Percentiles rank a stretch among this genome's conserved stretches.
Conservation (phyloP, 2,888 invertebrate genomes). For the Agriopis leucophaearia region DNA sequence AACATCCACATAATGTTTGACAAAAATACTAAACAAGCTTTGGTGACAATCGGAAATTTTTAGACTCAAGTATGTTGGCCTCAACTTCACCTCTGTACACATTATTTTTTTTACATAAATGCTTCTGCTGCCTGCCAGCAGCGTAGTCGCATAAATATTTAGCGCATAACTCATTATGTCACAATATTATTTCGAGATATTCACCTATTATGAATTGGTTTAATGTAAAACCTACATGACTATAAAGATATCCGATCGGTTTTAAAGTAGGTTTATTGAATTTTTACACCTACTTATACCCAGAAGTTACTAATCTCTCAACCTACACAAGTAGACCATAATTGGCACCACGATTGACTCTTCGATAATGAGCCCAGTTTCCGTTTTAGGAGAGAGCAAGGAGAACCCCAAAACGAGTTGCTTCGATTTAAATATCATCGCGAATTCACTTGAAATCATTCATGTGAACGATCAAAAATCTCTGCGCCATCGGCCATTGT, state of each 20-base stretch:
- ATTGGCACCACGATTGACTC: conserved; percentile 63
- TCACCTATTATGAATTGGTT: too few species aligned
- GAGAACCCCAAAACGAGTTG: conserved; percentile 51
- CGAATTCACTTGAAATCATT: conserved; percentile 32
- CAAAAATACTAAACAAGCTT: too few species aligned
- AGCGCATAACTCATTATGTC: not conserved
- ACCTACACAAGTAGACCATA: conserved; percentile 70
- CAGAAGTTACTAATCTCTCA: conserved; percentile 57
- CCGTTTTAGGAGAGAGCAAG: conserved; percentile 63
- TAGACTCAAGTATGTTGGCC: too few species aligned
- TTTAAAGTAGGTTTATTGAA: conserved; percentile 24
- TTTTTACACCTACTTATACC: conserved; percentile 39
- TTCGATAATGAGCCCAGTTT: conserved; percentile 68
- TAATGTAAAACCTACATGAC: conserved; percentile 2
- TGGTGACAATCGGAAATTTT: too few species aligned
- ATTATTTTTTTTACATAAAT: too few species aligned
- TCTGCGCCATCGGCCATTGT: conserved; percentile 40
- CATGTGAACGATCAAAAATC: conserved; percentile 25
- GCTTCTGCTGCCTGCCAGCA: too few species aligned
- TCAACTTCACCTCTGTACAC: too few species aligned
- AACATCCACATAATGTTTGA: too few species aligned
- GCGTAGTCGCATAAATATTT: not conserved
- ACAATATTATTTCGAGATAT: not conserved
- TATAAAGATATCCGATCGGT: conserved; percentile 12
- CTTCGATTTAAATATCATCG: conserved; percentile 37